phyloP scores from a whole-genome alignment of 2,888 invertebrate genomes.

The Oasisia sp. region DNA sequence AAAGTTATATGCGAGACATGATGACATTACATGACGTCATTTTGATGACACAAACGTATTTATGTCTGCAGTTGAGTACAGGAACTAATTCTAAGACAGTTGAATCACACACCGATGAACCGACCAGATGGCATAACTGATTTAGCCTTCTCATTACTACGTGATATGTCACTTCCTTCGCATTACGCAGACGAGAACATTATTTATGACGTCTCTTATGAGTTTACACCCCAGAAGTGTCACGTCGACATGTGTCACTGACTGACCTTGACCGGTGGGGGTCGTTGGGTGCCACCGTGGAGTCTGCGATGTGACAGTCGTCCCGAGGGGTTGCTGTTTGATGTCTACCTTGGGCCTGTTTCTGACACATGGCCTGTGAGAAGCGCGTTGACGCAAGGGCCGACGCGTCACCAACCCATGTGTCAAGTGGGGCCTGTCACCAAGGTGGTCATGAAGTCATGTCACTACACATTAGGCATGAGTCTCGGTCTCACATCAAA shows the following conservation, averaged over 20 bases:
- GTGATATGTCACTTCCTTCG: too few species aligned
- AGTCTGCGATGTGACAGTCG: not conserved
- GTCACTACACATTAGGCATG: not conserved
- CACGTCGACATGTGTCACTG: not conserved
- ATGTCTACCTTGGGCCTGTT: not conserved
- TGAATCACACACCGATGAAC: too few species aligned
- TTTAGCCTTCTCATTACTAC: too few species aligned
- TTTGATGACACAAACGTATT: too few species aligned
- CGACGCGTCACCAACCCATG: not conserved
- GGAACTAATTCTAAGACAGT: too few species aligned
- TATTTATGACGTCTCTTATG: not conserved
- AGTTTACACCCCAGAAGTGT: not conserved
- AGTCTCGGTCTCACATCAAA: not conserved
- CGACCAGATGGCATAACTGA: too few species aligned
- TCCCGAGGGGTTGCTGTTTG: not conserved
- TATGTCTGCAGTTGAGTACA: too few species aligned
- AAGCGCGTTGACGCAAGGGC: not conserved
- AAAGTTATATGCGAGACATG: too few species aligned
- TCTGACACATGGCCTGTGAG: not conserved
- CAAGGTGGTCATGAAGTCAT: not conserved
- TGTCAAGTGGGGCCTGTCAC: slow-evolving; percentile 5
- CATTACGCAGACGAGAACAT: too few species aligned
- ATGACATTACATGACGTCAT: too few species aligned
- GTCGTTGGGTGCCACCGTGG: not conserved
- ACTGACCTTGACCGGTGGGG: not conserved